Evolutionary conservation across 1,140 invertebrate genomes (phyloP), one percentile per base, ranked within the genome.

Genomic region (Drosophila rufa): DNA sequence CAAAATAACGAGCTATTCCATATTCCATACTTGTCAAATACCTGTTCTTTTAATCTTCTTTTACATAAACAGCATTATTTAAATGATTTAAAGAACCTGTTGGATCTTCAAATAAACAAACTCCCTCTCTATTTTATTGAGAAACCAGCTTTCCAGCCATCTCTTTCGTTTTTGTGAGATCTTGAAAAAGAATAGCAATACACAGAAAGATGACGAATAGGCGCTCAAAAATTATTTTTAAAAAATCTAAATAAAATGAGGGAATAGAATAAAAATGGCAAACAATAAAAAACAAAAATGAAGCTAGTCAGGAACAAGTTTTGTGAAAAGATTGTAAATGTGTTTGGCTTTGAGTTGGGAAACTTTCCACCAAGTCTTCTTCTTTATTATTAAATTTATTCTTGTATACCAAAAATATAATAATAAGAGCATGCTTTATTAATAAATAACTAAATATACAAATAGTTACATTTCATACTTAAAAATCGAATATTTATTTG

Each of bases 271-370:
- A 55, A 47, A 67, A 68, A 43, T 25, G n/a, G 19, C 17, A 22
- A 55, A 47, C 36, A 17, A 19, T 40, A 56, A 33, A 51, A 2
- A 51, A 45, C 8, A 58, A 48, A 40, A 48, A 38, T 1, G 11
- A 25, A 27, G 15, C 36, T 46, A 38, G 61, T 68, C 53, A 27
- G 60, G 48, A 86, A 82, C 79, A 85, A 82, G 82, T 85, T 85
- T 86, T 43, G 48, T 58, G 15, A 60, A 56, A 38, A 56, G 33
- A 82, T 81, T 80, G 80, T 67, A 61, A 80, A 82, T 79, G 75
- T 80, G 68, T 80, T 83, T 80, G 70, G 65, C 69, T 84, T 69
- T 66, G 64, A 80, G 19, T 33, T 33, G n/a, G 1, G 17, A n/a
- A 69, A 69, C 42, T 70, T 70, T 70, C 33, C 40, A 40, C 12